Conservation (phyloP, 2,797 vertebrate species). For the Microctenopoma lineatum region DNA sequence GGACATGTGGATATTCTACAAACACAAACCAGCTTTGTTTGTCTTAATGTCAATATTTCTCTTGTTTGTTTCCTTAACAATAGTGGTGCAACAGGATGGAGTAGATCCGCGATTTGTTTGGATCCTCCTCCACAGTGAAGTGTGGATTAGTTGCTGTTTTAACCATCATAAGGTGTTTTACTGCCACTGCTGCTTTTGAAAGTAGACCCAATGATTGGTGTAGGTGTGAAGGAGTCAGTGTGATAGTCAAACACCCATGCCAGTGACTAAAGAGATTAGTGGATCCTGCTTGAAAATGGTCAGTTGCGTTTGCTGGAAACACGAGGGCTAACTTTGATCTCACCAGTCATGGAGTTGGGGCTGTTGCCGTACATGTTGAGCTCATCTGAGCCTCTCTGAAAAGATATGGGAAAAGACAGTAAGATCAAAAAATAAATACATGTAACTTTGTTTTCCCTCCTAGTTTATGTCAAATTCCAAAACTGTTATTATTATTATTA, state of each 20-base stretch:
- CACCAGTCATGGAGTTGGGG: conserved; percentile 93
- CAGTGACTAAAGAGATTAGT: not conserved
- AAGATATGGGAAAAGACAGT: conserved; percentile 1
- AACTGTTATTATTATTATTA: not conserved
- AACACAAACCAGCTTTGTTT: too few species aligned
- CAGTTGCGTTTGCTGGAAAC: not conserved
- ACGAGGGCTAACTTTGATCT: conserved; percentile 60
- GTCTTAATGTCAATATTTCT: too few species aligned
- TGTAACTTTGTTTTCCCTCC: not conserved
- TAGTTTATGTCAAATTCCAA: not conserved
- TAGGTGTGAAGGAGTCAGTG: too few species aligned
- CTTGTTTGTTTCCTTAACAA: too few species aligned
- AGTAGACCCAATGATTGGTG: too few species aligned
- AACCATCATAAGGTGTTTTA: too few species aligned
- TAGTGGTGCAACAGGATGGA: not conserved
- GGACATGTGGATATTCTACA: too few species aligned
- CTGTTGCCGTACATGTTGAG: conserved; percentile 95
- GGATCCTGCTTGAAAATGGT: not conserved
- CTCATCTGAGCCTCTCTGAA: conserved; percentile 98
- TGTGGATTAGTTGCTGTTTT: too few species aligned
- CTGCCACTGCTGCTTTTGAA: too few species aligned
- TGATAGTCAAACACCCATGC: not conserved
- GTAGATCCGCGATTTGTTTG: too few species aligned
- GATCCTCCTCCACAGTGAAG: too few species aligned
- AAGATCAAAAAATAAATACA: not conserved